A percentile compares a stretch with the other conserved stretches of the same genome.
Conservation (phyloP, 2,888 invertebrate genomes). For the Lasioglossum morio region DNA sequence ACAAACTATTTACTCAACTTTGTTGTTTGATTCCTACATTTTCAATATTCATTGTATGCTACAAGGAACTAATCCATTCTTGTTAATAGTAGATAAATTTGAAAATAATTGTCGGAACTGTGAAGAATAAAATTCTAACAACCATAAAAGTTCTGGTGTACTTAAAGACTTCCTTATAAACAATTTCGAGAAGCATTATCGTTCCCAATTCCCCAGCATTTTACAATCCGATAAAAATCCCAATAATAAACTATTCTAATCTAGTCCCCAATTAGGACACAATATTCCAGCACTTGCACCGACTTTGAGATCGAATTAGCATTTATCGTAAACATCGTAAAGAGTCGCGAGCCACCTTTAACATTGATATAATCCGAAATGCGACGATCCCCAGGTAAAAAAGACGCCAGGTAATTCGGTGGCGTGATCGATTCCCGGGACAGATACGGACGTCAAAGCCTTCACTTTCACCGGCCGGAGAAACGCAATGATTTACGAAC, state of each 20-base stretch:
- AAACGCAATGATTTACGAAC: conserved; percentile 75
- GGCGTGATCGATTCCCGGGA: conserved; percentile 61
- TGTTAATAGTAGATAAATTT: too few species aligned
- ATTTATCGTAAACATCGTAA: neutral
- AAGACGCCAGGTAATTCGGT: neutral
- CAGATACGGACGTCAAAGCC: conserved; percentile 73
- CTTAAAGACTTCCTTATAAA: neutral
- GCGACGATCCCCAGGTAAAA: neutral
- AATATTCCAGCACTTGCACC: neutral
- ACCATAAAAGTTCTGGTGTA: too few species aligned
- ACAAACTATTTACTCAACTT: too few species aligned
- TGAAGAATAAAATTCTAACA: neutral
- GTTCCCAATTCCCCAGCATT: neutral
- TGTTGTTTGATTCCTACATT: neutral
- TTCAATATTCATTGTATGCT: neutral
- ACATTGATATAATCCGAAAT: neutral
- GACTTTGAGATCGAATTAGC: neutral
- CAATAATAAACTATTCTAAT: neutral
- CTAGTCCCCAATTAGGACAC: neutral
- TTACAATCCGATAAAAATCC: neutral
- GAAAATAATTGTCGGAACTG: neutral
- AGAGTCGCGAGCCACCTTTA: neutral
- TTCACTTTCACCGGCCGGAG: conserved; percentile 78
- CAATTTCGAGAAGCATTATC: neutral
- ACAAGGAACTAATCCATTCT: neutral